Conservation (phyloP, 2,888 invertebrate species). For the Horisme vitalbata region DNA sequence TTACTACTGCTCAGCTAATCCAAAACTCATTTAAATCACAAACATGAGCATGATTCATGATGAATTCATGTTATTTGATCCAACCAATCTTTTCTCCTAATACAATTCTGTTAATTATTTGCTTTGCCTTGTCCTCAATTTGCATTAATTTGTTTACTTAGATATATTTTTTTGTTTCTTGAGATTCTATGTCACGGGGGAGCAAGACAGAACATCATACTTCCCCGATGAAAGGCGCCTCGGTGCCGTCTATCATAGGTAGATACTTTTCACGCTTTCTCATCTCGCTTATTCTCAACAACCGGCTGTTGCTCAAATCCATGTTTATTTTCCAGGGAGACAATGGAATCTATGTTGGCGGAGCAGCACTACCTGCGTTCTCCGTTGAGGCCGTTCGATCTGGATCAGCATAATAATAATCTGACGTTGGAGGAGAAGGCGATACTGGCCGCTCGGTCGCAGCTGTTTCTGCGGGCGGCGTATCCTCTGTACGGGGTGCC, state of each 20-base stretch:
- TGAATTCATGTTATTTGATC: constrained; percentile 50
- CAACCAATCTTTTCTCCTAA: constrained; percentile 41
- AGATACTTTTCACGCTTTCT: constrained; percentile 52
- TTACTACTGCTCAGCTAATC: constrained; percentile 53
- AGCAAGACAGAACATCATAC: constrained; percentile 78
- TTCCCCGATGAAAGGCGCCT: constrained; percentile 80
- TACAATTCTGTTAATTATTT: constrained; percentile 26
- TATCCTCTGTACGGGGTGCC: constrained; percentile 83
- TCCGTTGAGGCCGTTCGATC: constrained; percentile 88
- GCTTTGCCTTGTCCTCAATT: constrained; percentile 11
- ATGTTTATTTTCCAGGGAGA: constrained; percentile 86
- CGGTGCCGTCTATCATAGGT: constrained; percentile 79
- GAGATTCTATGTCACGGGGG: constrained; percentile 82
- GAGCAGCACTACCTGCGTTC: constrained; percentile 92
- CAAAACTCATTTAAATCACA: constrained; percentile 55
- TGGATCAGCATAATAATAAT: constrained; percentile 88
- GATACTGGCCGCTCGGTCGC: constrained; percentile 89
- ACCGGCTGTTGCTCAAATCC: constrained; percentile 39
- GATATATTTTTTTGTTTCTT: constrained; percentile 73
- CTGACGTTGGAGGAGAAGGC: constrained; percentile 90
- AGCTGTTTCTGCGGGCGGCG: constrained; percentile 87
- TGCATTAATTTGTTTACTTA: constrained; percentile 37
- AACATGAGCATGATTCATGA: constrained; percentile 39
- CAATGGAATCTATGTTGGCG: constrained; percentile 94
- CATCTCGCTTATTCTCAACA: constrained; percentile 23